These are phyloP conservation scores for Lemur catta DNA, from an alignment of 2,797 vertebrate species.

Conservation along the genomic window DNA sequence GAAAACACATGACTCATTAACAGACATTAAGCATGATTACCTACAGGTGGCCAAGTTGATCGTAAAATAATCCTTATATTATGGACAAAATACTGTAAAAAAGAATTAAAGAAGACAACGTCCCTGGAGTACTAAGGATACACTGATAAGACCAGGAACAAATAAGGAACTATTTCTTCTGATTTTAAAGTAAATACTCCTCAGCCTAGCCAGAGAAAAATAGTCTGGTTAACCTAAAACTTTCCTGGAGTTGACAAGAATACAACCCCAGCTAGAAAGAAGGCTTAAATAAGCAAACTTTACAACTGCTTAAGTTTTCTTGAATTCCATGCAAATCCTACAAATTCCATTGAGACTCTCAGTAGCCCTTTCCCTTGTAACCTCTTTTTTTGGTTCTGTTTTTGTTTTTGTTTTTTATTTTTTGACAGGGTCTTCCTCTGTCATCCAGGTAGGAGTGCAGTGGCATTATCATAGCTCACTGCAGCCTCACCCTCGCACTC, in stretches of 20 bases:
- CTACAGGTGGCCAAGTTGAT: background rate
- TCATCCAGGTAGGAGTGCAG: background rate
- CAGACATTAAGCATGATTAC: background rate
- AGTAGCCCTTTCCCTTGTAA: background rate
- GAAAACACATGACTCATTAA: background rate
- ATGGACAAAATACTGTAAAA: slow-evolving; percentile 4
- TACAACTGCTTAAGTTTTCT: background rate
- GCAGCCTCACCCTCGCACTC: background rate
- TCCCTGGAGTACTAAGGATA: background rate
- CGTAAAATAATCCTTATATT: background rate
- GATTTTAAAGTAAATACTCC: slow-evolving; percentile 39
- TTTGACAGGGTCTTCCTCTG: background rate
- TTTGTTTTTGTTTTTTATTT: background rate
- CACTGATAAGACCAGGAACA: background rate
- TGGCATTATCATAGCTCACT: background rate
- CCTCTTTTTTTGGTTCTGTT: background rate
- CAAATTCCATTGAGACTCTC: background rate
- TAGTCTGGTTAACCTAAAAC: background rate
- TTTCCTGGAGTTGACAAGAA: background rate
- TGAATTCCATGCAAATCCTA: background rate
- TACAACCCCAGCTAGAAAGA: background rate
- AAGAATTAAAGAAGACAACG: background rate
- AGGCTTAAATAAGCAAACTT: slow-evolving; percentile 31
- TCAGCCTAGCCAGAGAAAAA: background rate
- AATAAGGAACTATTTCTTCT: background rate